These are phyloP conservation scores for Dusona sp. DNA, from an alignment of 2,888 invertebrate species.

Conservation along the genomic window DNA sequence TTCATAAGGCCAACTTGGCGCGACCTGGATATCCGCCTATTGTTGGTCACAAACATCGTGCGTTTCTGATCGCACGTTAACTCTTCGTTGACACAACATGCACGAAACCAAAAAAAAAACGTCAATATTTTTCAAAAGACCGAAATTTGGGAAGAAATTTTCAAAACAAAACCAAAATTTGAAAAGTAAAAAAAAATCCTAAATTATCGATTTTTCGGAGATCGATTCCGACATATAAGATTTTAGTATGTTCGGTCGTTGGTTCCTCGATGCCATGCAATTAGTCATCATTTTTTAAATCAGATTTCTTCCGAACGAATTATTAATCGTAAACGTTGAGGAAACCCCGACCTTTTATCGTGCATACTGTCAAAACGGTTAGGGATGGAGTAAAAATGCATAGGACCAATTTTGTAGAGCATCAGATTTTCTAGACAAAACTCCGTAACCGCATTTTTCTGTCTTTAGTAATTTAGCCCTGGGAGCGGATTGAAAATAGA, in stretches of 20 bases:
- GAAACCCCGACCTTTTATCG: background rate
- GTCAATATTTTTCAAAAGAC: background rate
- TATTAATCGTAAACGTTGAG: background rate
- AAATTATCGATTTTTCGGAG: background rate
- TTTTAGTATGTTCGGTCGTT: background rate
- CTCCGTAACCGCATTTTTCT: background rate
- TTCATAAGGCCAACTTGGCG: slow-evolving; percentile 49
- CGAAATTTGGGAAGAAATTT: background rate
- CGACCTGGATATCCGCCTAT: slow-evolving; percentile 83
- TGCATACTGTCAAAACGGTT: background rate
- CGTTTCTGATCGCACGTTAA: background rate
- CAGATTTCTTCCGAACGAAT: background rate
- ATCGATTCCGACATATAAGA: background rate
- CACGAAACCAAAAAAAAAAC: background rate
- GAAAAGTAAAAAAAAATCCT: background rate
- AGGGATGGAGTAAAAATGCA: background rate
- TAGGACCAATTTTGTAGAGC: background rate
- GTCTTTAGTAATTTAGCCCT: background rate
- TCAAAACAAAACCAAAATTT: background rate
- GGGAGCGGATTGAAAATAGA: background rate
- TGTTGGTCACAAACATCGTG: slow-evolving; percentile 72
- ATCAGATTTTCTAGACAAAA: background rate
- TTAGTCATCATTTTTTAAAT: background rate
- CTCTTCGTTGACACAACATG: background rate
- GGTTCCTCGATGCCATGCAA: background rate